Evolutionary conservation across 2,113 vertebrate species (phyloP), one percentile per base, ranked within the genome.

Genomic region (Gambusia affinis): DNA sequence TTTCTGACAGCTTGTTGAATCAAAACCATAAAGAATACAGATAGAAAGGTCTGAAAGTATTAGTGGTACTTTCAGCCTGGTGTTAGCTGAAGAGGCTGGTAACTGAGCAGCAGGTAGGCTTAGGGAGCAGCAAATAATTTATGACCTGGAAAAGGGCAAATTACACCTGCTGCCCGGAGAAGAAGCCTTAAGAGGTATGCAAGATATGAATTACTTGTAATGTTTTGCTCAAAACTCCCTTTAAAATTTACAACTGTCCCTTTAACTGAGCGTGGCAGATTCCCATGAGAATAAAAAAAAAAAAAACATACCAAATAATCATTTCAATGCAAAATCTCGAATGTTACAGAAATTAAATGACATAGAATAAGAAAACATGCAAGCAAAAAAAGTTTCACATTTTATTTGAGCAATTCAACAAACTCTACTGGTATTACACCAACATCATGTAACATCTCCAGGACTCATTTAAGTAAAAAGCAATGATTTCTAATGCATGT

Each of bases 361-460:
- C 6, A 57, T 8, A 47, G 17, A 6, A 47, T 47, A 47, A 47
- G 14, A n/a, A n/a, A 57, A n/a, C 51, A 11, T 57, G 24, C 51
- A n/a, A 57, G 10, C 1, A 57, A n/a, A n/a, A 10, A 57, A 57
- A 57, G 51, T 2, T 8, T 57, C 24, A 57, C 24, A 10, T 8
- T 57, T 57, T 57, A 57, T 57, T 57, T n/a, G 24, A 57, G 30
- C 28, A 75, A 51, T 28, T 72, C 66, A 37, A 7, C 24, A 63
- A 35, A 78, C 54, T 14, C 33, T 30, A 66, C 81, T 62, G 33
- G 24, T 29, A 76, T 70, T 57, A 85, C 60, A 76, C 30, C 1
- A 19, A 63, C 30, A 70, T 30, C 67, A 76, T 15, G 17, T 29
- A 73, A 75, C 66, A 60, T n/a, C 60, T 60, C 62, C 65, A 31